phyloP scores from a whole-genome alignment of 2,113 vertebrate species.

The Anguilla japonica region DNA sequence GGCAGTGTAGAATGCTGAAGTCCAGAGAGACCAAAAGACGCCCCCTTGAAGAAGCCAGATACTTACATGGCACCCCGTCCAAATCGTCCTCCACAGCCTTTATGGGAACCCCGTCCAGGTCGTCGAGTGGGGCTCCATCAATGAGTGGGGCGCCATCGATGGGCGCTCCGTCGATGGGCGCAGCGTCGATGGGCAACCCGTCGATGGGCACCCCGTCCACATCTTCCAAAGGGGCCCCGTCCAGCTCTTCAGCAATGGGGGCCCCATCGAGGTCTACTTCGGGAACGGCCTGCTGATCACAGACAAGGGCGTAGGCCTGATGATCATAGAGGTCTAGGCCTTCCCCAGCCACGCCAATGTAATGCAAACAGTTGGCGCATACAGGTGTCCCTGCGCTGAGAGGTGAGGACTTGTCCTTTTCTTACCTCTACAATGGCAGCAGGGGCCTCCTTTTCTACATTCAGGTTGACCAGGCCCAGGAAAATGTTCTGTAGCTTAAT shows the following conservation, averaged over 20 bases:
- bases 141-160: slow-evolving; percentile 66
- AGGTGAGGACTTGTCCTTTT: not conserved
- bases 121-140: slow-evolving; percentile 78
- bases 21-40: not conserved
- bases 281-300: slow-evolving; percentile 46
- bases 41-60: not conserved
- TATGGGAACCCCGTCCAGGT: slow-evolving; percentile 92
- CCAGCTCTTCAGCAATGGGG: slow-evolving; percentile 89
- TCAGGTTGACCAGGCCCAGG: slow-evolving; percentile 91
- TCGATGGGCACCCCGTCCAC: slow-evolving; percentile 93
- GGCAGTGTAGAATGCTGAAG: not conserved
- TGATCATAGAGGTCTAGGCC: not conserved
- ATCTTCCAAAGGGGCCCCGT: slow-evolving; percentile 85
- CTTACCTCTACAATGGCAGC: slow-evolving; percentile 6
- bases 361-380: not conserved
- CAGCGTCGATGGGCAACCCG: slow-evolving; percentile 65
- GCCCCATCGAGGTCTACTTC: slow-evolving; percentile 87
- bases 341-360: too few species aligned
- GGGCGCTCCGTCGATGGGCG: slow-evolving; percentile 59
- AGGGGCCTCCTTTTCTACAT: slow-evolving; percentile 80
- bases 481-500: slow-evolving; percentile 99
- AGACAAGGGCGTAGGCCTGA: not conserved
- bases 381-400: not conserved
- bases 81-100: slow-evolving; percentile 91
- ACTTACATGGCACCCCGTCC: slow-evolving; percentile 92